Conservation (phyloP, 1,140 invertebrate species). For the Nixonia krombeini region DNA sequence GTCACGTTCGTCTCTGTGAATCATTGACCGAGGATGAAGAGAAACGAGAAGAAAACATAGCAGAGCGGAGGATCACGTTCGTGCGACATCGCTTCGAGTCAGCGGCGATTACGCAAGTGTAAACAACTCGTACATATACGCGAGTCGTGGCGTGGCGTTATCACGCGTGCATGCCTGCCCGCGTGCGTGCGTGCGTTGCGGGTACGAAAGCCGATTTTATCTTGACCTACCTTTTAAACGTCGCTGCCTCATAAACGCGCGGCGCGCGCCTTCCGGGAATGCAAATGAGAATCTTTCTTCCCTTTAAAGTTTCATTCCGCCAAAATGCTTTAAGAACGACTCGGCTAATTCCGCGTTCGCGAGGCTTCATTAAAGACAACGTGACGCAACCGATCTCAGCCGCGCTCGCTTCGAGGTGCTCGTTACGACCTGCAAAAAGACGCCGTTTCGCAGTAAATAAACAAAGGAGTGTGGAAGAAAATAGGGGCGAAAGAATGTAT, state of each 20-base stretch:
- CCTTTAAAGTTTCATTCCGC: not conserved
- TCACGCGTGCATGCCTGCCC: not conserved
- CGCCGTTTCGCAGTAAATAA: no score
- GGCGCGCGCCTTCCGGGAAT: not conserved
- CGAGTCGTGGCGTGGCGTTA: not conserved
- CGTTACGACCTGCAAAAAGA: no score
- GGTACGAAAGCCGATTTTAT: not conserved
- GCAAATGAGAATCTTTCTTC: not conserved
- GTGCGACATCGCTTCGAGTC: not conserved
- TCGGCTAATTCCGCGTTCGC: not conserved
- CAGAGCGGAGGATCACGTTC: not conserved
- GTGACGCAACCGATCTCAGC: no score
- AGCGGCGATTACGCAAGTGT: not conserved
- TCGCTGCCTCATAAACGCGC: not conserved
- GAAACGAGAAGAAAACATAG: no score
- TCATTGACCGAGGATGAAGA: no score
- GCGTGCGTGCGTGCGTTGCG: not conserved
- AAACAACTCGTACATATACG: not conserved
- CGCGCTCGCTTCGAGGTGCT: no score
- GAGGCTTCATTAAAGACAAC: not conserved
- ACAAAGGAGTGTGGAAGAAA: no score
- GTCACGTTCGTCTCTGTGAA: no score
- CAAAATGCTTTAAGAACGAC: no score
- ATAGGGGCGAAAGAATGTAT: no score
- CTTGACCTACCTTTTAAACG: not conserved